Evolutionary conservation across 2,888 invertebrate genomes (phyloP).

Genomic region (Smittia sp.): DNA sequence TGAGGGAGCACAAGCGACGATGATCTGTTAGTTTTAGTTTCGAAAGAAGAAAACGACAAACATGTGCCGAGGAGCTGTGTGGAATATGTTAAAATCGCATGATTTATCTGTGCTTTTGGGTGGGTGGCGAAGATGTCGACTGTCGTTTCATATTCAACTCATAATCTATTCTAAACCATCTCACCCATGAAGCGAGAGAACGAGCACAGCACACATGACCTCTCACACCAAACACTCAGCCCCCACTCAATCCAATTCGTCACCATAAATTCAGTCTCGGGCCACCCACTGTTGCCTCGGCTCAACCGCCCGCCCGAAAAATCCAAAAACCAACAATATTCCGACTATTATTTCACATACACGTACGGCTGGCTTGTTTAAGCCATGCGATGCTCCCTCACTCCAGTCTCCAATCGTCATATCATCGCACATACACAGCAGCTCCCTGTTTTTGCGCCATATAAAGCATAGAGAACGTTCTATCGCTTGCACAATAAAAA

Average conservation of each 20-base stretch:
- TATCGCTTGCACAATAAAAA: conserved; percentile 28
- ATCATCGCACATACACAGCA: not conserved
- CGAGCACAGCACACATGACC: not conserved
- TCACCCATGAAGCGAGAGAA: conserved; percentile 9
- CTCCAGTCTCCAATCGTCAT: conserved; percentile 3
- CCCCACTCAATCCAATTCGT: conserved; percentile 3
- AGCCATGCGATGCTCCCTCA: conserved; percentile 22
- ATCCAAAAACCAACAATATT: conserved; percentile 13
- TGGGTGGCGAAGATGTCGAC: conserved; percentile 1
- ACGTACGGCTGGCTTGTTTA: conserved; percentile 33
- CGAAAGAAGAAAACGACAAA: not conserved
- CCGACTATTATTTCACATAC: conserved; percentile 34
- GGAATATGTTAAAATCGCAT: conserved; percentile 33
- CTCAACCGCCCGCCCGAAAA: not conserved
- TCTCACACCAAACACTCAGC: not conserved
- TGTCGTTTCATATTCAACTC: conserved; percentile 27
- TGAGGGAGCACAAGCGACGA: not conserved
- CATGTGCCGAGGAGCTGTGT: not conserved
- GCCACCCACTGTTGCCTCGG: not conserved
- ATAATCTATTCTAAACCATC: conserved; percentile 24
- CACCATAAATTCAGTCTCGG: conserved; percentile 25
- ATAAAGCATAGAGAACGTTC: conserved; percentile 28
- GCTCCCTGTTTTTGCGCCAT: conserved; percentile 16
- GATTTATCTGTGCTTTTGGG: conserved; percentile 26
- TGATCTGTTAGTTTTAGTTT: conserved; percentile 5